Evolutionary conservation across 1,140 invertebrate species (phyloP).

Genomic region (Drosophila teissieri): DNA sequence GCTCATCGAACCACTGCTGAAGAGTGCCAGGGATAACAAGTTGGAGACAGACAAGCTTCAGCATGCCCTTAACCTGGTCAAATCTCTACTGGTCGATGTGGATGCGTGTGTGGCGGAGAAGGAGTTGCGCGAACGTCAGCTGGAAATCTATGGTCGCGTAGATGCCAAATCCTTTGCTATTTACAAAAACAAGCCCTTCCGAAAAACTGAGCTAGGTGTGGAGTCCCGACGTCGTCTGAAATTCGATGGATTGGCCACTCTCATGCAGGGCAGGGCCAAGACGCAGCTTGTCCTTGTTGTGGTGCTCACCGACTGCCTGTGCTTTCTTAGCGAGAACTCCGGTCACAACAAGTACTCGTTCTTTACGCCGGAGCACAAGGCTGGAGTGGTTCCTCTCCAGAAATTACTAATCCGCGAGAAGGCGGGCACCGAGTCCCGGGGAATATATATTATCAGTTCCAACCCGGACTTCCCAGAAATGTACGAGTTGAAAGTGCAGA

Average conservation of each 20-base stretch:
- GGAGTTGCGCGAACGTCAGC: slow-evolving; percentile 93
- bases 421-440: slow-evolving; percentile 92
- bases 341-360: slow-evolving; percentile 92
- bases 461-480: slow-evolving; percentile 95
- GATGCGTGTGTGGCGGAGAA: slow-evolving; percentile 96
- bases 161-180: slow-evolving; percentile 96
- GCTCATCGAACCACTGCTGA: slow-evolving; percentile 95
- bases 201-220: slow-evolving; percentile 96
- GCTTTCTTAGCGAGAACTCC: slow-evolving; percentile 95
- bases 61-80: slow-evolving; percentile 91
- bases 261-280: slow-evolving; percentile 94
- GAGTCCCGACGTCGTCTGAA: slow-evolving; percentile 92
- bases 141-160: slow-evolving; percentile 96
- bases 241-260: slow-evolving; percentile 93
- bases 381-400: slow-evolving; percentile 95
- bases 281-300: slow-evolving; percentile 94
- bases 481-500: slow-evolving; percentile 96
- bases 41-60: slow-evolving; percentile 90
- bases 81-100: slow-evolving; percentile 94
- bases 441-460: slow-evolving; percentile 95
- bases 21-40: slow-evolving; percentile 92
- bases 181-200: slow-evolving; percentile 94
- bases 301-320: slow-evolving; percentile 95
- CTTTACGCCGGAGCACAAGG: slow-evolving; percentile 94
- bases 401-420: slow-evolving; percentile 96